Percentiles rank a stretch among this genome's conserved stretches.
Conservation (phyloP, 2,888 invertebrate genomes). For the Pyrocoelia pectoralis region DNA sequence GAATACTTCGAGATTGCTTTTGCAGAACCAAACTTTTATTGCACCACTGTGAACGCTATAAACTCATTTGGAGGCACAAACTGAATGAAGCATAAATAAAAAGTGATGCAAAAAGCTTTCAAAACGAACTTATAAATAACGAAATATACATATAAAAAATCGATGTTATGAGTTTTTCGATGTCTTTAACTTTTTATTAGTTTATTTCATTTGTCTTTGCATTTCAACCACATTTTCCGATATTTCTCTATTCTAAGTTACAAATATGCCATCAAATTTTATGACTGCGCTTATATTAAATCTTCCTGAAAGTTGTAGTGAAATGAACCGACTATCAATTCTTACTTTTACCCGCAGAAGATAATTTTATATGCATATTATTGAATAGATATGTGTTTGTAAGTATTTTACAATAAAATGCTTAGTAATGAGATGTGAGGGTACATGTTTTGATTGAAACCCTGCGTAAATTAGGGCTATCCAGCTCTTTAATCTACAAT, state of each 20-base stretch:
- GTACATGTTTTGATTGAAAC: too few relatives aligned
- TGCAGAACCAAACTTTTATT: conserved; percentile 2
- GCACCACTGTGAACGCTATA: not conserved
- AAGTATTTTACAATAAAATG: too few relatives aligned
- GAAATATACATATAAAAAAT: not conserved
- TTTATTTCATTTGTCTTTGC: conserved; percentile 1
- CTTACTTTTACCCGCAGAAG: too few relatives aligned
- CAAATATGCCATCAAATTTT: too few relatives aligned
- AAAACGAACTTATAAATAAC: conserved; percentile 4
- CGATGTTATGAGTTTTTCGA: not conserved
- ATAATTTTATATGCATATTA: too few relatives aligned
- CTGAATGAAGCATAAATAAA: conserved; percentile 4
- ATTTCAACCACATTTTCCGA: not conserved
- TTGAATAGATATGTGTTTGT: too few relatives aligned
- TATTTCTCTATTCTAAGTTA: not conserved
- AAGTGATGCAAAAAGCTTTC: not conserved
- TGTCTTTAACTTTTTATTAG: not conserved
- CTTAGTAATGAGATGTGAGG: too few relatives aligned
- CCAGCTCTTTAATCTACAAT: too few relatives aligned
- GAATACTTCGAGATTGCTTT: conserved; percentile 1
- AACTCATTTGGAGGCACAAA: conserved; percentile 7
- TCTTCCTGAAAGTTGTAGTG: too few relatives aligned
- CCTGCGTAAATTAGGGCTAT: too few relatives aligned
- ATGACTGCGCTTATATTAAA: too few relatives aligned
- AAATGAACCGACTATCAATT: too few relatives aligned